Base-by-base conservation (phyloP, 1,140 invertebrate genomes). In the Sycophila sp. region DNA sequence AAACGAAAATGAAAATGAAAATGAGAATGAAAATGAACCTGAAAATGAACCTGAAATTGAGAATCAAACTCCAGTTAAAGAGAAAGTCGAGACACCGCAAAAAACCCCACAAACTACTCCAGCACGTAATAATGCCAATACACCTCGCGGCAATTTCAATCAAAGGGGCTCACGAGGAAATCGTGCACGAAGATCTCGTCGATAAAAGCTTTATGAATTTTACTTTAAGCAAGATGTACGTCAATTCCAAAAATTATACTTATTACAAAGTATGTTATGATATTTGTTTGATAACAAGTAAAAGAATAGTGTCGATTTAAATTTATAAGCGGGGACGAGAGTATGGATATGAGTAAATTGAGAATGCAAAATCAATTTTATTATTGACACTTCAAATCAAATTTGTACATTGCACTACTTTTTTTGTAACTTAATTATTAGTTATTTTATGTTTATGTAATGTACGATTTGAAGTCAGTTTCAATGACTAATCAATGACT, bases 161-260 rank as follows among this genome's bases (percentile, higher is more conserved):
- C 69, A 69, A 28, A 22, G 42, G 42, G 66, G 65, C 24, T 71
- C 80, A 24, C 78, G 83, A 30, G 80, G 77, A 28, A 82, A 83
- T 17, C 78, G 85, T 38, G 82, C 81, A 6, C 73, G 83, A 58
- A 81, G 84, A 75, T 85, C 82, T 6, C 79, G 84, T 15, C 83
- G 85, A 79, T 86, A 83, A 82, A 42, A 53, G 40, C 3, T 55
- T 19, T 26, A 26, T 56, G n/a, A n/a, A n/a, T 67, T 55, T 55
- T 67, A 47, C 34, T 47, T 32, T 34, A 40, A 42, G 28, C 28
- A 30, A 60, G 28, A 32, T 58, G 17, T 69, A 63, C 58, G 38
- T 70, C 59, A 70, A 69, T 70, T 64, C 22, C 15, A 22, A 70
- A 32, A 58, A 4, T 13, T 6, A 60, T 51, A 58, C n/a, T 38